Base-by-base conservation (phyloP, 2,888 invertebrate genomes). In the Lasioglossum oenotherae region DNA sequence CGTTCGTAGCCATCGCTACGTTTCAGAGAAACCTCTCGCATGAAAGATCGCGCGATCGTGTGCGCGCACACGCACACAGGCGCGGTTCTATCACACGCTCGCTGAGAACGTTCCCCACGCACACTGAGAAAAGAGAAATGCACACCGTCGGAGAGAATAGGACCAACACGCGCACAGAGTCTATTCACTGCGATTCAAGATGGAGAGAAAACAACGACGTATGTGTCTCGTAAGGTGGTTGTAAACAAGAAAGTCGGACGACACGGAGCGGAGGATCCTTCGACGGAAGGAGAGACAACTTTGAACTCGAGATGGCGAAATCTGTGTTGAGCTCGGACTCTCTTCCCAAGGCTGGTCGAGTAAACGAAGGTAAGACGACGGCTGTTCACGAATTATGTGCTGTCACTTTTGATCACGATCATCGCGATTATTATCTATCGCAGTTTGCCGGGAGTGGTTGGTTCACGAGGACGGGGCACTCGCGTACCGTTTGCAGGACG, bases 381-480 rank as follows among this genome's bases (percentile, higher is more conserved):
- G 38, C 67, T 57, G 10, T 57, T 80, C 73, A 69, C 75, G 19
- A 41, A 82, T 14, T n/a, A 8, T 27, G 72, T 83, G 1, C 78
- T 88, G 85, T 87, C 60, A 85, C 64, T 78, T n/a, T 67, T 60
- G 12, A 71, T 85, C 77, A 82, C n/a, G 38, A 73, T 87, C 81
- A 84, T 23, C 83, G 57, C 57, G 74, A 78, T 85, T 84, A 46
- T n/a, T n/a, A n/a, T n/a, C 44, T 84, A 73, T 96, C 95, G 78
- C 96, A 97, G 98, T 98, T 83, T 97, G 98, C 93, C 97, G 97
- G 91, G 97, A 98, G 95, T 98, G 98, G 98, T 96, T 97, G 91
- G 97, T 98, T 53, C 97, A 98, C 92, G 98, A 98, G 95, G 98
- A 98, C 95, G 97, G 97, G 88, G 98, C 98, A 31, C 95, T 98